Evolutionary conservation across 2,888 invertebrate genomes (phyloP), one percentile per base, ranked within the genome.

Genomic region (Lepidocyrtoides sp.): DNA sequence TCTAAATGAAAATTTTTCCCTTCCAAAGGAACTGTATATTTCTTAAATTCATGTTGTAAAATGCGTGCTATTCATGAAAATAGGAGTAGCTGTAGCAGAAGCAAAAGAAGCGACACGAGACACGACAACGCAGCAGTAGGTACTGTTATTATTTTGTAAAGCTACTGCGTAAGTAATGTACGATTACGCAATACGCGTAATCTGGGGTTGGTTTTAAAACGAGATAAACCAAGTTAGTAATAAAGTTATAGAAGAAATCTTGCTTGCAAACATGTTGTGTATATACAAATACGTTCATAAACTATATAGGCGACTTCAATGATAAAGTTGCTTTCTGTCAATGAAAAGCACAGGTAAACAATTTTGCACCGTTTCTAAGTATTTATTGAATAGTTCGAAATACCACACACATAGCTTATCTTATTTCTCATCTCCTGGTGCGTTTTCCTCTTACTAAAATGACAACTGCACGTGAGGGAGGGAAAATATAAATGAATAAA

Each of bases 121-220:
- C 69, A 69, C 20, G 69, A 32, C 8, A 69, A 69, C 69, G 69
- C 69, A 69, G 69, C 69, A 32, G 69, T 36, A 20, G 69, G 69
- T 36, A 69, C n/a, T n/a, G n/a, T 36, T 69, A 8, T 69, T 69
- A 20, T 69, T 36, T 36, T 60, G 60, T 60, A 63, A 23, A 20
- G 57, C 23, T n/a, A n/a, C n/a, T n/a, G n/a, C n/a, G n/a, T n/a
- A n/a, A n/a, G n/a, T n/a, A n/a, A n/a, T n/a, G n/a, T 60, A 23
- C 26, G 57, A 32, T 66, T 66, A 66, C 63, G 32, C 32, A 66
- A 66, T 60, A 26, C 57, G 57, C 26, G 14, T 14, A 20, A 51
- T 0, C 29, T 26, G 17, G 10, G 48, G n/a, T n/a, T n/a, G n/a
- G n/a, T n/a, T n/a, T n/a, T n/a, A n/a, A 54, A 14, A 54, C 23